Conservation (phyloP, 2,888 invertebrate species). For the Phorcus lineatus region DNA sequence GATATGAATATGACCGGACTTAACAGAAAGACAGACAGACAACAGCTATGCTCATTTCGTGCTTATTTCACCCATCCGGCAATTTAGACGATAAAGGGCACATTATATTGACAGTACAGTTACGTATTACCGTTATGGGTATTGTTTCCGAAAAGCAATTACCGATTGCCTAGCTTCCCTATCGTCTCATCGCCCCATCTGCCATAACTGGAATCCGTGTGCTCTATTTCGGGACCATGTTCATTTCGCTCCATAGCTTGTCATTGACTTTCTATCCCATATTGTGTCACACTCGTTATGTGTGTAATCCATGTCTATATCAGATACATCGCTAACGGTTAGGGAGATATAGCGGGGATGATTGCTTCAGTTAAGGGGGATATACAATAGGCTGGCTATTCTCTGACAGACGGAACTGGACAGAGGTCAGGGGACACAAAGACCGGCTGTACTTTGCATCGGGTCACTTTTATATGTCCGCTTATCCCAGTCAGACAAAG, state of each 20-base stretch:
- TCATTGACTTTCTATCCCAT: slow-evolving; percentile 20
- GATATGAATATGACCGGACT: too few species aligned
- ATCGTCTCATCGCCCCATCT: slow-evolving; percentile 10
- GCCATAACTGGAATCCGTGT: slow-evolving; percentile 13
- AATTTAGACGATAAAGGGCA: slow-evolving; percentile 21
- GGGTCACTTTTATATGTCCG: too few species aligned
- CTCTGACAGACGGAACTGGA: background rate
- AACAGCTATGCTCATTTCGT: background rate
- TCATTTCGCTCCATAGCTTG: slow-evolving; percentile 17
- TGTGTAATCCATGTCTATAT: slow-evolving; percentile 20
- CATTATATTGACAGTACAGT: slow-evolving; percentile 23
- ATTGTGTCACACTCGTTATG: slow-evolving; percentile 21
- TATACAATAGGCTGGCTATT: background rate
- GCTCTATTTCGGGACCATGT: slow-evolving; percentile 18
- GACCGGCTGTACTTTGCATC: too few species aligned
- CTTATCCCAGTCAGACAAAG: too few species aligned
- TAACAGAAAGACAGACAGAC: background rate
- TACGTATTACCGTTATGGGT: slow-evolving; percentile 13
- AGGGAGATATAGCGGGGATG: slow-evolving; percentile 21
- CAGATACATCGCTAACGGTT: slow-evolving; percentile 23
- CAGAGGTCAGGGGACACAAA: too few species aligned
- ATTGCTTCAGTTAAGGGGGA: background rate
- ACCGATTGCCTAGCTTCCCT: background rate
- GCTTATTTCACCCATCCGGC: slow-evolving; percentile 14
- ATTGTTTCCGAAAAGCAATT: slow-evolving; percentile 22